These are phyloP conservation scores for Camponotus pennsylvanicus DNA, from an alignment of 1,140 invertebrate genomes.

Conservation along the genomic window DNA sequence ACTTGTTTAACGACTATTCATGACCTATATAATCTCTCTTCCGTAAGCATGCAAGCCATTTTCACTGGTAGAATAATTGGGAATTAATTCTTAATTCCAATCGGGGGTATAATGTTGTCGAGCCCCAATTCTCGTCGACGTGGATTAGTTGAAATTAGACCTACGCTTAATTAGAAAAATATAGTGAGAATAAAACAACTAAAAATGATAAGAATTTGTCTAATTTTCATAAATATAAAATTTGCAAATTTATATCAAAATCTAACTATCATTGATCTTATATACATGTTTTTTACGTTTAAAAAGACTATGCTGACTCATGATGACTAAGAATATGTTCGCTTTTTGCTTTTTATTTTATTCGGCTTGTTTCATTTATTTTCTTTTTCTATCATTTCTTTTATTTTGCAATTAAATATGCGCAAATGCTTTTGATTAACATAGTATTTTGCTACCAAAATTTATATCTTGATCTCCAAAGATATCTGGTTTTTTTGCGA, in stretches of 20 bases:
- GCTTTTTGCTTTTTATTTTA: slow-evolving; percentile 31
- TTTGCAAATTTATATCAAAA: slow-evolving; percentile 61
- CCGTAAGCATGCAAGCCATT: neutral
- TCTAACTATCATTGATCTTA: slow-evolving; percentile 33
- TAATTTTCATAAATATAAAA: slow-evolving; percentile 2
- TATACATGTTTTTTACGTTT: slow-evolving; percentile 16
- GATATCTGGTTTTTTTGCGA: slow-evolving; percentile 43
- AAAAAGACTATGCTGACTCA: slow-evolving; percentile 32
- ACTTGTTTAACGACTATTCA: slow-evolving; percentile 24
- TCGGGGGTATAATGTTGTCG: neutral
- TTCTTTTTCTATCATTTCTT: neutral
- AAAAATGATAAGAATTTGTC: neutral
- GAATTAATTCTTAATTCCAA: slow-evolving; percentile 44
- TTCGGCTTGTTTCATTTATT: slow-evolving; percentile 10
- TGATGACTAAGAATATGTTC: slow-evolving; percentile 64
- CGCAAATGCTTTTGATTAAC: slow-evolving; percentile 39
- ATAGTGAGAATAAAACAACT: neutral
- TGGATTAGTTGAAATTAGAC: slow-evolving; percentile 2
- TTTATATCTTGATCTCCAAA: slow-evolving; percentile 37
- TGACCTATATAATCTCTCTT: slow-evolving; percentile 15
- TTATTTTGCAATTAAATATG: slow-evolving; percentile 13
- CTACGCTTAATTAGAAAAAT: neutral
- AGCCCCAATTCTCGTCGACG: neutral
- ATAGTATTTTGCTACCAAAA: slow-evolving; percentile 50
- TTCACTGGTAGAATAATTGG: slow-evolving; percentile 30